Evolutionary conservation across 2,888 invertebrate genomes (phyloP).

Genomic region (Mongoloraphidia duomilia): DNA sequence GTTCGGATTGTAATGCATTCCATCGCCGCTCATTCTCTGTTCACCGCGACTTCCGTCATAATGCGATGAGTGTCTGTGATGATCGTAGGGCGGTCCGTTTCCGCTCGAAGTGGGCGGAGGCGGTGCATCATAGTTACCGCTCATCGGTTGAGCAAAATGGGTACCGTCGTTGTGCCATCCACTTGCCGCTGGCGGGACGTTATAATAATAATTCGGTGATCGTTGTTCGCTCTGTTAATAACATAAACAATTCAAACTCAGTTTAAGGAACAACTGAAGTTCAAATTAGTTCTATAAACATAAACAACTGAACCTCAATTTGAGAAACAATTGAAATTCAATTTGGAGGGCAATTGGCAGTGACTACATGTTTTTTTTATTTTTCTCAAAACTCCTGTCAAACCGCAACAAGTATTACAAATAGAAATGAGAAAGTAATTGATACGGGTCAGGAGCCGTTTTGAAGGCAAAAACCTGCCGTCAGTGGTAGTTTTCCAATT

Average conservation of each 20-base stretch:
- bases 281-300: too few relatives aligned
- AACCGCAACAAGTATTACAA: too few relatives aligned
- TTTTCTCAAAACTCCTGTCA: too few relatives aligned
- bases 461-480: too few relatives aligned
- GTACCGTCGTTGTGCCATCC: slow-evolving; percentile 18
- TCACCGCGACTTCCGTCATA: not conserved
- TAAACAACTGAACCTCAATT: not conserved
- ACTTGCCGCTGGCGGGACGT: slow-evolving; percentile 10
- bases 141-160: slow-evolving; percentile 12
- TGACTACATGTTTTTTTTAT: too few relatives aligned
- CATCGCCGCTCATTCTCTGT: slow-evolving; percentile 1
- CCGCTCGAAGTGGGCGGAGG: slow-evolving; percentile 17
- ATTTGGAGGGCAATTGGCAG: too few relatives aligned
- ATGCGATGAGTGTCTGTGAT: slow-evolving; percentile 27
- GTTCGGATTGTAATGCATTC: slow-evolving; percentile 3
- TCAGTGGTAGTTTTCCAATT: too few relatives aligned
- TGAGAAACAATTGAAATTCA: too few relatives aligned
- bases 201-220: slow-evolving; percentile 13
- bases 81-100: slow-evolving; percentile 26
- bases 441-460: too few relatives aligned
- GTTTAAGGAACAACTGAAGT: not conserved
- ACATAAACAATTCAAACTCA: not conserved
- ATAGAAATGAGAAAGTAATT: too few relatives aligned
- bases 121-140: slow-evolving; percentile 27
- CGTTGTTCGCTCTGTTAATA: slow-evolving; percentile 11